These are phyloP conservation scores for Hyperopisus bebe DNA, from an alignment of 2,113 vertebrate species.

Conservation along the genomic window DNA sequence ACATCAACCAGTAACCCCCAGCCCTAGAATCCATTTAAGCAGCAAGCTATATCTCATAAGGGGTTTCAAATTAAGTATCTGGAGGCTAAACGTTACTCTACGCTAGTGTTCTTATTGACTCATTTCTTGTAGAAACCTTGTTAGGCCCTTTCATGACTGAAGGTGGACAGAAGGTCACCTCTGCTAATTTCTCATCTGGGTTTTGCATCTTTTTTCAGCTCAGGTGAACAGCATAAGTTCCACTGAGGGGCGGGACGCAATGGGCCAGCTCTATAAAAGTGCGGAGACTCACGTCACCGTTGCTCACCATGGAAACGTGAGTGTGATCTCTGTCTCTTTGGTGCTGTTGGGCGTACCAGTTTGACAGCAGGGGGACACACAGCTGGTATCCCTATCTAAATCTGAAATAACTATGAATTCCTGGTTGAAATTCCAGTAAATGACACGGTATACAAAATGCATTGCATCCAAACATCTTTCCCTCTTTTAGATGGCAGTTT, in stretches of 20 bases:
- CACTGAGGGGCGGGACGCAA: constrained; percentile 56
- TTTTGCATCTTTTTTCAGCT: constrained; percentile 38
- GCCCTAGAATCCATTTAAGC: not conserved
- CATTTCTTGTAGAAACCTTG: not conserved
- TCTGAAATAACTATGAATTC: not conserved
- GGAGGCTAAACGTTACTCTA: not conserved
- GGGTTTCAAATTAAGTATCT: not conserved
- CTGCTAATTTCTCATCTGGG: not conserved
- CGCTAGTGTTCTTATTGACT: not conserved
- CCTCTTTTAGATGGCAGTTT: constrained; percentile 71
- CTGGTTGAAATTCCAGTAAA: not conserved
- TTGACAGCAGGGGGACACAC: not conserved
- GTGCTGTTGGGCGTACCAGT: not conserved
- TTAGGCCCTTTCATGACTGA: not conserved
- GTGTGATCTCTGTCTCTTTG: constrained; percentile 32
- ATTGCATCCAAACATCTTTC: not conserved
- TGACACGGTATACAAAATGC: not conserved
- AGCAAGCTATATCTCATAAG: not conserved
- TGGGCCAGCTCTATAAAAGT: constrained; percentile 75
- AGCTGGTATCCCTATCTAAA: not conserved
- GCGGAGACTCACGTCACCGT: constrained; percentile 69
- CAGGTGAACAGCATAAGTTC: constrained; percentile 60
- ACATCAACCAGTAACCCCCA: not conserved
- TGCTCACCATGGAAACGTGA: constrained; percentile 68
- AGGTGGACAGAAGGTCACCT: not conserved